Percentiles rank a stretch among this genome's conserved stretches.
These are phyloP conservation scores for Zaprionus lineosus DNA, from an alignment of 2,888 invertebrate species.

Conservation along the genomic window DNA sequence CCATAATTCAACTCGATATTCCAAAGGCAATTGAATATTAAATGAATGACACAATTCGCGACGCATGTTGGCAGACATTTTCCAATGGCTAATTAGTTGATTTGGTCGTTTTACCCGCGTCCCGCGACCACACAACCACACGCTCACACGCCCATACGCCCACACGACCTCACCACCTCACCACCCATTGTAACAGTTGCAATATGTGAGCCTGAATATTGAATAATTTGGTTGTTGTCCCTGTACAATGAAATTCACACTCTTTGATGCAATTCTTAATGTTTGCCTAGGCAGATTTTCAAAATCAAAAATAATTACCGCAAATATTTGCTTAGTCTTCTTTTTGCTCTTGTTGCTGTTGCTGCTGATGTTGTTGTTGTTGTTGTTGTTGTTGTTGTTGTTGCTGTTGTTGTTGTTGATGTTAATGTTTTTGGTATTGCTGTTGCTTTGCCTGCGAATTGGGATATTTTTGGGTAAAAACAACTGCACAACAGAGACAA, in stretches of 20 bases:
- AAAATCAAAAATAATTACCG: conserved; percentile 65
- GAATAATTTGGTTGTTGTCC: conserved; percentile 12
- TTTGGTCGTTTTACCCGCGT: no score
- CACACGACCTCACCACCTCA: no score
- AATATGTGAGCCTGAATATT: no score
- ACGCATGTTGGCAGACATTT: conserved; percentile 25
- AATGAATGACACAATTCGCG: conserved; percentile 19
- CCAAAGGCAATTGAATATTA: conserved; percentile 23
- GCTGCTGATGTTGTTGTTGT: no score
- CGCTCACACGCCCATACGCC: no score
- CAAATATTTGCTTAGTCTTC: conserved; percentile 33
- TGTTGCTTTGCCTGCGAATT: no score
- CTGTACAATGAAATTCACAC: conserved; percentile 54
- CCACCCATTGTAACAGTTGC: conserved; percentile 6
- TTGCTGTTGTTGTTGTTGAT: conserved; percentile 28
- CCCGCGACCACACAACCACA: no score
- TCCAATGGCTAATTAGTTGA: conserved; percentile 43
- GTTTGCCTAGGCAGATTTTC: conserved; percentile 25
- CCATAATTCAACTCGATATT: background rate
- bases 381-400: conserved; percentile 18
- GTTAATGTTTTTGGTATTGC: background rate
- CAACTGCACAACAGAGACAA: conserved; percentile 35
- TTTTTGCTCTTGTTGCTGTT: conserved; percentile 26
- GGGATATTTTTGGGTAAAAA: conserved; percentile 43
- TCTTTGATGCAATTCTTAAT: conserved; percentile 55